Conservation (phyloP, 2,888 invertebrate species). For the Synergus gifuensis region DNA sequence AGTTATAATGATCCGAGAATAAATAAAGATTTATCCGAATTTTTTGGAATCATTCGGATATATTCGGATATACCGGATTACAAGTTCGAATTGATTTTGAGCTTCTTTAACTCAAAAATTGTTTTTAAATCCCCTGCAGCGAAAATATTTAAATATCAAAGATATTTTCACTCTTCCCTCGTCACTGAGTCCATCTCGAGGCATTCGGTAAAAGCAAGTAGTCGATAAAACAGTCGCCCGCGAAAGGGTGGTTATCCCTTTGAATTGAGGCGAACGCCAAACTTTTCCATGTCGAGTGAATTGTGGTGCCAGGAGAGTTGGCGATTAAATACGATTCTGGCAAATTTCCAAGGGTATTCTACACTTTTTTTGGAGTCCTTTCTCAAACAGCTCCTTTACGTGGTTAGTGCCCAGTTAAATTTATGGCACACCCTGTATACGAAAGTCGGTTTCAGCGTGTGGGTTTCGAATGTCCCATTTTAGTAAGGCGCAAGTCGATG, state of each 20-base stretch:
- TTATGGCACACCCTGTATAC: conserved; percentile 39
- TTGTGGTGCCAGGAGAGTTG: conserved; percentile 53
- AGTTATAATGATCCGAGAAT: no score
- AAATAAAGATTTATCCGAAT: no score
- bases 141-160: no score
- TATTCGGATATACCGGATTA: no score
- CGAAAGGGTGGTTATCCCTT: conserved; percentile 45
- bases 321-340: conserved; percentile 55
- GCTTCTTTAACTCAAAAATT: no score
- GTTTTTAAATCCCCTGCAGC: no score
- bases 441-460: conserved; percentile 43
- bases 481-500: conserved; percentile 60
- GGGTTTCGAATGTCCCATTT: conserved; percentile 57
- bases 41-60: no score
- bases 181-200: conserved; percentile 62
- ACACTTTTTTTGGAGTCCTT: conserved; percentile 27
- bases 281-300: conserved; percentile 51
- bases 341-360: conserved; percentile 54
- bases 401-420: conserved; percentile 20
- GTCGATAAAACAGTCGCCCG: conserved; percentile 60
- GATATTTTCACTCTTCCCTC: conserved; percentile 44
- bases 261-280: conserved; percentile 11
- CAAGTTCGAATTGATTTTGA: no score
- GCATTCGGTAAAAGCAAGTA: conserved; percentile 48
- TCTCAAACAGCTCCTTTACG: not conserved